phyloP scores from a whole-genome alignment of 2,113 vertebrate genomes.

The Tychaedon coryphoeus region DNA sequence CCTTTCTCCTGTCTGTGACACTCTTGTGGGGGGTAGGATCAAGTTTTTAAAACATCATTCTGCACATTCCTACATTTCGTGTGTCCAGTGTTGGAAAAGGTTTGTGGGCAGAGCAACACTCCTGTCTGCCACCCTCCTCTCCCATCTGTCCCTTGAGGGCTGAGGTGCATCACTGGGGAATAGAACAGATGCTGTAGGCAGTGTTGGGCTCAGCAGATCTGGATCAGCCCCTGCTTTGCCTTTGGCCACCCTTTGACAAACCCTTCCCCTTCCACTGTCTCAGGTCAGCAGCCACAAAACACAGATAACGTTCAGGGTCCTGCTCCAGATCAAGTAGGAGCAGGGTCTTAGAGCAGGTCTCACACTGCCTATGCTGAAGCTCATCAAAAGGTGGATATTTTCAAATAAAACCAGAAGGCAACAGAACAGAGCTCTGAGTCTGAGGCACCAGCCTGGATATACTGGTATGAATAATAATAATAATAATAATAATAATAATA shows the following conservation, averaged over 20 bases:
- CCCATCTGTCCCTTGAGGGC: background rate
- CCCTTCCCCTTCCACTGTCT: background rate
- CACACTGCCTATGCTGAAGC: background rate
- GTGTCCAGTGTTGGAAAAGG: too few species aligned
- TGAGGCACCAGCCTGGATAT: accelerated
- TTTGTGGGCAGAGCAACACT: background rate
- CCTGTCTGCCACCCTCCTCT: background rate
- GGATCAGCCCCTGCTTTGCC: background rate
- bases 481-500: too few species aligned
- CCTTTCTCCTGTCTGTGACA: background rate
- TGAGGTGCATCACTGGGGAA: background rate
- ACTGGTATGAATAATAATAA: background rate
- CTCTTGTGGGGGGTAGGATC: background rate
- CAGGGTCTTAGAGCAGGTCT: background rate
- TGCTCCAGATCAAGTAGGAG: background rate
- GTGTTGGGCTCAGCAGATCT: background rate
- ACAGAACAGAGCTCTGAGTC: background rate
- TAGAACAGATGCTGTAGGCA: background rate
- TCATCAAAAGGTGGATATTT: background rate
- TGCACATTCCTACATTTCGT: background rate
- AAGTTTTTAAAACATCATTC: background rate
- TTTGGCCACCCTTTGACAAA: background rate
- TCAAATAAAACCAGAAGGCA: background rate
- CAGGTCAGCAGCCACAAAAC: background rate
- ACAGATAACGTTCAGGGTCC: accelerated